Conservation (phyloP, 2,113 vertebrate genomes). For the Poecile atricapillus region DNA sequence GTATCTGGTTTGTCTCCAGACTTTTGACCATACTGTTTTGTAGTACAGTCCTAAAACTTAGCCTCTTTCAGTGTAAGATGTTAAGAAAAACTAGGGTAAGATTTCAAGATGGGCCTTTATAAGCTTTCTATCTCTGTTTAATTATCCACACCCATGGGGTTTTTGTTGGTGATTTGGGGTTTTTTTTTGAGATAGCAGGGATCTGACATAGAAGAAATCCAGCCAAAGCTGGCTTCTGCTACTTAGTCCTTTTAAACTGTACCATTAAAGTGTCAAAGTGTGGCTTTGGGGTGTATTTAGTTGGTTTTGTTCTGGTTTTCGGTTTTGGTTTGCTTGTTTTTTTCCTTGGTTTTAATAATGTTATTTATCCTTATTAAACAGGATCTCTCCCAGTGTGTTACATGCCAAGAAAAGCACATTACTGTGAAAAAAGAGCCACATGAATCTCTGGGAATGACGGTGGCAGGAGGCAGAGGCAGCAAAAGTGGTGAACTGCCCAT, state of each 20-base stretch:
- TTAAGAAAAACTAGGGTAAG: not conserved
- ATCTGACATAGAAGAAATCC: not conserved
- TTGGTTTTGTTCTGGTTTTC: not conserved
- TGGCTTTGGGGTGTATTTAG: not conserved
- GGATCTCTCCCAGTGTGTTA: conserved; percentile 94
- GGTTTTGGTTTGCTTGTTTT: not conserved
- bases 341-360: not conserved
- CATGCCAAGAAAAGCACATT: conserved; percentile 96
- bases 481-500: conserved; percentile 97
- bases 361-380: conserved; percentile 53
- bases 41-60: not conserved
- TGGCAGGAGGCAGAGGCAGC: conserved; percentile 94
- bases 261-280: not conserved
- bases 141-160: not conserved
- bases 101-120: not conserved
- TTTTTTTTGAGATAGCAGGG: not conserved
- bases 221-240: not conserved
- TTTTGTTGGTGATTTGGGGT: not conserved
- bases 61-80: not conserved
- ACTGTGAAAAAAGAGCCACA: conserved; percentile 94
- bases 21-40: not conserved
- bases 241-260: not conserved
- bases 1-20: not conserved
- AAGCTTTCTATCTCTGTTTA: not conserved
- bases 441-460: conserved; percentile 97